Percentiles rank a stretch among this genome's conserved stretches.
phyloP scores from a whole-genome alignment of 2,797 vertebrate genomes.

The Tokudaia muenninki region DNA sequence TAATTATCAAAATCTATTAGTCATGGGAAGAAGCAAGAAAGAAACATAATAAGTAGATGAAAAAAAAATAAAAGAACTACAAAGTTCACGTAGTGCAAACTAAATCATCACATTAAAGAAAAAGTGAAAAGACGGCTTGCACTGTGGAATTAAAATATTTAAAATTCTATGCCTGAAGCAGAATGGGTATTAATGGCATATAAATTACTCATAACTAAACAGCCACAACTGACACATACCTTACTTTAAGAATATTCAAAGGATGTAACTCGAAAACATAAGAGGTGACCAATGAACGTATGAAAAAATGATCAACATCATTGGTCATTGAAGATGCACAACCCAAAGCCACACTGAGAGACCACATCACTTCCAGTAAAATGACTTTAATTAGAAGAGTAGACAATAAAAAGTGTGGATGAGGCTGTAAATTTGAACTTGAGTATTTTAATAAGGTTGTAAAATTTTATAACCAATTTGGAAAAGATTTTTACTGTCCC shows the following conservation, averaged over 20 bases:
- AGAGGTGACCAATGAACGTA: background rate
- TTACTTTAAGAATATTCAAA: background rate
- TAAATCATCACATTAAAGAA: background rate
- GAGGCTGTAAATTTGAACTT: background rate
- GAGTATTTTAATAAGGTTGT: background rate
- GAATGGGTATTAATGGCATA: background rate
- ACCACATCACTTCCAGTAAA: background rate
- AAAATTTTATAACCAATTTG: background rate
- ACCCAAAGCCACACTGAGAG: background rate
- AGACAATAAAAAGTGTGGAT: background rate
- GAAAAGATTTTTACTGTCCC: background rate
- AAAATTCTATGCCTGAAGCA: background rate
- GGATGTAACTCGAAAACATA: background rate
- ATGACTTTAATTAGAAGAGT: background rate
- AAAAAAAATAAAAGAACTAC: background rate
- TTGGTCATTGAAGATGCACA: background rate
- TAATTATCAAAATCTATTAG: background rate
- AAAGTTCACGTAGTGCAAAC: constrained; percentile 8
- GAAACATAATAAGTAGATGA: background rate
- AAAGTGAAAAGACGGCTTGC: background rate
- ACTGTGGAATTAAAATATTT: background rate
- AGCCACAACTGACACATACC: background rate
- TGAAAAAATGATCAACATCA: background rate
- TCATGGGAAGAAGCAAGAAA: background rate
- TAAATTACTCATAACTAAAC: background rate